Base-by-base conservation (phyloP, 2,113 vertebrate genomes). In the Pangasianodon gigas region DNA sequence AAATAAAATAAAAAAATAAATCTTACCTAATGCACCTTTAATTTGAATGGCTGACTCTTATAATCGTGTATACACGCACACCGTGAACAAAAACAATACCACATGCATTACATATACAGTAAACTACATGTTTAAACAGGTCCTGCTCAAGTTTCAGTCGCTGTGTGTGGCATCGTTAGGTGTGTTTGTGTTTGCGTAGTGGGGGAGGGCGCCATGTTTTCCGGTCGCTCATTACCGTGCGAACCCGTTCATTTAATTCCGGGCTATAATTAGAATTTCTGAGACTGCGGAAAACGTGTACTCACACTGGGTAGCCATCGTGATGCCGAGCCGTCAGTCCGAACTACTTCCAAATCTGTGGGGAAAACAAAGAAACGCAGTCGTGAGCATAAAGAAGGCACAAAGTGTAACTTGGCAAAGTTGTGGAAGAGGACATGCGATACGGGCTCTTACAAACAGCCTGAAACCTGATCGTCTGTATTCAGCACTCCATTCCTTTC, bases 241-340 rank as follows among this genome's bases (percentile, higher is more conserved):
- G 0, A 77, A 87, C 52, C 86, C 8, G 3, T 44, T 77, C 54
- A 77, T 87, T 60, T 87, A 46, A 18, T 44, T 84, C 46, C 77
- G 16, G 24, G 29, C 46, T 86, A 80, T 80, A 79, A 52, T 89
- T 79, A 79, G 88, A 62, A 51, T 62, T 46, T 44, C 37, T 21
- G 29, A 16, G 46, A n/a, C n/a, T 44, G n/a, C 16, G 32, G 52
- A 82, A 37, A 46, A 46, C 9, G 18, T 81, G 14, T 54, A 96
- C 96, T 94, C 94, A 99, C 98, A 97, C 97, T 99, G 98, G 93
- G 97, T 98, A 94, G 98, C 97, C 98, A 99, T 99, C 94, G 96
- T 97, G 94, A 95, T 94, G 94, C 94, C 93, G 95, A 96, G 92
- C 95, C 96, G 93, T 95, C 89, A 95, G 95, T 92, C 94, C 92